A percentile compares a stretch with the other conserved stretches of the same genome.
Conservation (phyloP, 2,888 invertebrate species). For the Euplexia lucipara region DNA sequence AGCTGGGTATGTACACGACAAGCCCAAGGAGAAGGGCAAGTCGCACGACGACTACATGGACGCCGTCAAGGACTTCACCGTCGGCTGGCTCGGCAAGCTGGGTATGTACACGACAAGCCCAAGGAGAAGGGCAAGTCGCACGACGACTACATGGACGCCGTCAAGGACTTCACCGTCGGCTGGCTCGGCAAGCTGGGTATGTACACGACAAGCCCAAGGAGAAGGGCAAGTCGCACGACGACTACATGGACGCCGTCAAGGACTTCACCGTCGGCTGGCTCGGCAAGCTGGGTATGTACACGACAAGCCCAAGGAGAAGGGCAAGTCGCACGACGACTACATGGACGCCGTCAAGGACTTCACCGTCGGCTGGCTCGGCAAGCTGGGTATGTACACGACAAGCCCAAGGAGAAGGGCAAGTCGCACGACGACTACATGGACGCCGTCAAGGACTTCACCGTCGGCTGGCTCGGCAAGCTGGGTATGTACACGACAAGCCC, state of each 20-base stretch:
- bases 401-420: too few species aligned
- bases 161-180: conserved; percentile 95
- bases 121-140: too few species aligned
- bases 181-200: conserved; percentile 96
- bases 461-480: conserved; percentile 95
- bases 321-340: conserved; percentile 96
- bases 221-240: conserved; percentile 95
- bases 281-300: conserved; percentile 93
- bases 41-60: conserved; percentile 96
- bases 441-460: conserved; percentile 96
- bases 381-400: conserved; percentile 94
- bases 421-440: conserved; percentile 96
- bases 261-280: conserved; percentile 97
- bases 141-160: conserved; percentile 96
- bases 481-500: too few species aligned
- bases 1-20: conserved; percentile 94
- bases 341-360: conserved; percentile 96
- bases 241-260: conserved; percentile 95
- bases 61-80: conserved; percentile 96
- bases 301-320: too few species aligned
- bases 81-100: conserved; percentile 95
- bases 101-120: too few species aligned
- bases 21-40: too few species aligned
- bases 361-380: conserved; percentile 95
- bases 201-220: too few species aligned